Evolutionary conservation across 2,113 vertebrate species (phyloP).

Genomic region (Amphiprion percula): DNA sequence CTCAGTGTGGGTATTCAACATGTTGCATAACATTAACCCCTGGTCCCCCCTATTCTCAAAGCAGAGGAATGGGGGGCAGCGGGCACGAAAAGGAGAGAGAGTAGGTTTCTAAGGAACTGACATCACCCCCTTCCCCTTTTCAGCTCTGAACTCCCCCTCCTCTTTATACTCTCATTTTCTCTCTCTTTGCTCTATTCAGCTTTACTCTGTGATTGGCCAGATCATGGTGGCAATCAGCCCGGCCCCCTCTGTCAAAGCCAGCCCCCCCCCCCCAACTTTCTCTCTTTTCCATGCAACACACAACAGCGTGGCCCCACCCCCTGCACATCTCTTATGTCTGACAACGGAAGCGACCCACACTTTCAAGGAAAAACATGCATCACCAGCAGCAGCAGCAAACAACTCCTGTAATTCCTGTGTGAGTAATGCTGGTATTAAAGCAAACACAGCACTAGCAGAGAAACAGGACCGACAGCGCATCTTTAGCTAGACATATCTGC

Average conservation of each 20-base stretch:
- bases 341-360: constrained; percentile 66
- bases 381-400: constrained; percentile 9
- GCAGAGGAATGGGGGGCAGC: constrained; percentile 54
- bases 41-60: constrained; percentile 83
- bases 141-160: constrained; percentile 63
- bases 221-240: constrained; percentile 82
- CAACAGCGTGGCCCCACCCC: constrained; percentile 52
- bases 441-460: background rate
- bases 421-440: background rate
- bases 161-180: constrained; percentile 71
- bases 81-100: constrained; percentile 64
- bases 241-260: constrained; percentile 78
- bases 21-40: constrained; percentile 89
- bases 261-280: constrained; percentile 56
- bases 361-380: constrained; percentile 55
- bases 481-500: background rate
- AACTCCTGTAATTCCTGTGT: background rate
- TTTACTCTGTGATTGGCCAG: constrained; percentile 74
- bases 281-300: constrained; percentile 56
- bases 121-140: constrained; percentile 75
- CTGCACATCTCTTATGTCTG: constrained; percentile 59
- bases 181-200: constrained; percentile 73
- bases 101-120: constrained; percentile 79
- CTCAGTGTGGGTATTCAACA: constrained; percentile 78
- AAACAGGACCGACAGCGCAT: background rate